Evolutionary conservation across 2,888 invertebrate genomes (phyloP).

Genomic region (Mycalesis mineus): DNA sequence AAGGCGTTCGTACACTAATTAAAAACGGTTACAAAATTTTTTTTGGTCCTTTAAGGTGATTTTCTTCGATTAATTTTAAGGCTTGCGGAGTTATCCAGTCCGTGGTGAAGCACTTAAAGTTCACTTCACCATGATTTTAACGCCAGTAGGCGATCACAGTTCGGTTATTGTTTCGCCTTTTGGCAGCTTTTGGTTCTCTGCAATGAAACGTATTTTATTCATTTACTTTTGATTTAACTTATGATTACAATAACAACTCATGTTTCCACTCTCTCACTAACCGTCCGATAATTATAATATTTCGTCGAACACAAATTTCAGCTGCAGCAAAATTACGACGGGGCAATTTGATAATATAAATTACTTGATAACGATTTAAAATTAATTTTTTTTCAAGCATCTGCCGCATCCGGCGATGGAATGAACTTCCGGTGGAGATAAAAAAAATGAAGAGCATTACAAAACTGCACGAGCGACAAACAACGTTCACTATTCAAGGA

Average conservation of each 20-base stretch:
- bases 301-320: constrained; percentile 10
- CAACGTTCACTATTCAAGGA: constrained; percentile 23
- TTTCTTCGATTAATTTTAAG: constrained; percentile 51
- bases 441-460: constrained; percentile 8
- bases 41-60: constrained; percentile 71
- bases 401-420: constrained; percentile 28
- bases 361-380: constrained; percentile 21
- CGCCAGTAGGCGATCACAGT: constrained; percentile 71
- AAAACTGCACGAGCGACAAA: constrained; percentile 19
- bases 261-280: constrained; percentile 4
- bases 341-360: constrained; percentile 16
- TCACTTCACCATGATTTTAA: constrained; percentile 51
- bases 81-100: constrained; percentile 58
- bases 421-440: constrained; percentile 31
- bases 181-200: constrained; percentile 24
- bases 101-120: constrained; percentile 61
- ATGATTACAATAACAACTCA: background rate
- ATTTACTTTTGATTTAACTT: background rate
- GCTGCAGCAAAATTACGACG: constrained; percentile 18
- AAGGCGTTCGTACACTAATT: constrained; percentile 60
- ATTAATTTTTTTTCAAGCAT: constrained; percentile 19
- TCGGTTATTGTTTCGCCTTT: constrained; percentile 30
- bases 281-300: background rate
- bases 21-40: constrained; percentile 53
- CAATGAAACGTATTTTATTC: background rate